These are phyloP conservation scores for Macquaria ambigua DNA, from an alignment of 2,113 vertebrate genomes.

Conservation along the genomic window DNA sequence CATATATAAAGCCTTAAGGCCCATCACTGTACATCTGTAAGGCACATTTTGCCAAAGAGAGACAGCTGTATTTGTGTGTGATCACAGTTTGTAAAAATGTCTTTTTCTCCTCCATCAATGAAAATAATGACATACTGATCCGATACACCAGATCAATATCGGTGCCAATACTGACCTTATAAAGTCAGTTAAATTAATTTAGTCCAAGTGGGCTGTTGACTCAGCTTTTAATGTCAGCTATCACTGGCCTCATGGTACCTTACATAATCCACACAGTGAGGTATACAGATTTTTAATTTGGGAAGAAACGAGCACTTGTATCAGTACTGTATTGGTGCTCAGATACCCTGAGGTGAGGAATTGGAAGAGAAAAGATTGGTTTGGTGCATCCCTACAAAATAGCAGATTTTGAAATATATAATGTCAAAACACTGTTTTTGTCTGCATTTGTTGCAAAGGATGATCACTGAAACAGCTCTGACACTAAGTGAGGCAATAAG, in stretches of 20 bases:
- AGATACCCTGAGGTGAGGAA: background rate
- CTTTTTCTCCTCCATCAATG: background rate
- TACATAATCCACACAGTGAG: background rate
- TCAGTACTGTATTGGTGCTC: background rate
- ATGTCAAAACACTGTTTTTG: background rate
- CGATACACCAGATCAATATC: background rate
- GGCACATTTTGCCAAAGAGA: conserved; percentile 18
- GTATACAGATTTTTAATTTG: background rate
- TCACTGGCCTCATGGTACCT: background rate
- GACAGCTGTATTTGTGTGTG: conserved; percentile 30
- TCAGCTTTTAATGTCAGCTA: background rate
- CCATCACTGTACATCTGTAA: conserved; percentile 49
- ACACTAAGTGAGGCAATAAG: background rate
- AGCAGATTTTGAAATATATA: background rate
- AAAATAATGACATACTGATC: conserved; percentile 19
- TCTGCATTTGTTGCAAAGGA: background rate
- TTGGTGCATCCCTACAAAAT: background rate
- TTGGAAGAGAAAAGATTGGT: background rate
- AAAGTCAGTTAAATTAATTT: background rate
- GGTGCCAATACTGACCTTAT: background rate
- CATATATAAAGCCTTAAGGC: conserved; percentile 32
- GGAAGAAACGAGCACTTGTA: background rate
- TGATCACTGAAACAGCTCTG: background rate
- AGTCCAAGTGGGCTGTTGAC: background rate
- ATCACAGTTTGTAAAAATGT: conserved; percentile 10